Conservation (phyloP, 2,113 vertebrate genomes). For the Calypte anna region DNA sequence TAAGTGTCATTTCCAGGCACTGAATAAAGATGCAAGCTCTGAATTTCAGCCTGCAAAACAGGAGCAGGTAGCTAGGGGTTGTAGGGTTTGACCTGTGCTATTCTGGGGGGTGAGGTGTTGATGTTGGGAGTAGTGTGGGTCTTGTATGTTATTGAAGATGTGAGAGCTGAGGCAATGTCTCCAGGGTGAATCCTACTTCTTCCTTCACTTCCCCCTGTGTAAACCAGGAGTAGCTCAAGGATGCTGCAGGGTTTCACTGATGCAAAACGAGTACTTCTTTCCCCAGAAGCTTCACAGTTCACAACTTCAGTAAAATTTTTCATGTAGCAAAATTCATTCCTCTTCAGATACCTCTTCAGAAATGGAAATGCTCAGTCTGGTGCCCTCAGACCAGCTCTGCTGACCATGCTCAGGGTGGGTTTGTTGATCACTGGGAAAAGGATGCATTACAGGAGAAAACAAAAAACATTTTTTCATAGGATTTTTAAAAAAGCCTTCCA, state of each 20-base stretch:
- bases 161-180: conserved; percentile 59
- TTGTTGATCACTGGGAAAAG: background rate
- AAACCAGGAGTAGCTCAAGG: conserved; percentile 1
- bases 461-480: background rate
- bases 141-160: conserved; percentile 29
- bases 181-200: background rate
- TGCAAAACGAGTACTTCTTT: background rate
- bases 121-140: conserved; percentile 17
- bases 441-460: background rate
- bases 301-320: background rate
- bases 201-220: conserved; percentile 36
- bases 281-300: background rate
- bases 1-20: conserved; percentile 43
- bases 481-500: background rate
- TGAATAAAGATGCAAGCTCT: conserved; percentile 35
- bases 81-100: conserved; percentile 41
- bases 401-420: background rate
- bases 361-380: background rate
- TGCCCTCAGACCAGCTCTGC: background rate
- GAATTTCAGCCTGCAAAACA: conserved; percentile 34
- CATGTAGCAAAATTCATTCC: background rate
- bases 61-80: background rate
- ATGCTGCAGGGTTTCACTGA: background rate
- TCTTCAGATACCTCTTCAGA: background rate
- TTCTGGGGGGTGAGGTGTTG: conserved; percentile 26